Conservation (phyloP, 2,888 invertebrate species). For the Stomorhina lunata region DNA sequence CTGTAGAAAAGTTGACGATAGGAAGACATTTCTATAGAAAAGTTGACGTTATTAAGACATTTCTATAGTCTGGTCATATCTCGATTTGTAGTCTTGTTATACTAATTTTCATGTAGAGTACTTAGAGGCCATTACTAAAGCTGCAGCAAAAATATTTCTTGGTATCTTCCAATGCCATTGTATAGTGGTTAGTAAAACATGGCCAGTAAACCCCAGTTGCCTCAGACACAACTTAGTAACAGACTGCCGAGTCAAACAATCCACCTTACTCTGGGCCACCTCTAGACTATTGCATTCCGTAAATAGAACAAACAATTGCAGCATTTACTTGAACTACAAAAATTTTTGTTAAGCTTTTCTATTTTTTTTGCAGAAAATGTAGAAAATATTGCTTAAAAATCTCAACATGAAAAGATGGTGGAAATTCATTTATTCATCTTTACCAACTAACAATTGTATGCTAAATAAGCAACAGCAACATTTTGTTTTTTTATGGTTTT, state of each 20-base stretch:
- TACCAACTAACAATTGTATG: conserved; percentile 46
- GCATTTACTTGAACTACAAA: conserved; percentile 13
- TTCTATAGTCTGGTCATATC: too few species aligned
- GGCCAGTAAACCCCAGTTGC: conserved; percentile 6
- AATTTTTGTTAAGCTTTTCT: conserved; percentile 5
- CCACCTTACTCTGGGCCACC: too few species aligned
- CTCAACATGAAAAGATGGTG: conserved; percentile 39
- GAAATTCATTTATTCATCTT: conserved; percentile 49
- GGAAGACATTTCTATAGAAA: too few species aligned
- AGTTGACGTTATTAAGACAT: too few species aligned
- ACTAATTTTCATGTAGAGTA: too few species aligned
- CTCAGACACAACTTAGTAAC: conserved; percentile 2
- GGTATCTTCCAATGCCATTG: background rate
- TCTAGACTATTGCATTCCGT: background rate
- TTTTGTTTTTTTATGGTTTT: conserved; percentile 30
- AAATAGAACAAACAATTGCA: conserved; percentile 14
- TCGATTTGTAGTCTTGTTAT: too few species aligned
- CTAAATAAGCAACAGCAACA: conserved; percentile 47
- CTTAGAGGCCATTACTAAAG: conserved; percentile 43
- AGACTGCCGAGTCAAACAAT: background rate
- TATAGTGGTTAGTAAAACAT: conserved; percentile 47
- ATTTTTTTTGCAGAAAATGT: background rate
- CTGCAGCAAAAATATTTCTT: conserved; percentile 22
- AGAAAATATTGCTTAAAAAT: conserved; percentile 13
- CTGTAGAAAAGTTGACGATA: too few species aligned